Evolutionary conservation across 2,888 invertebrate genomes (phyloP).

Genomic region (Papilio demoleus): DNA sequence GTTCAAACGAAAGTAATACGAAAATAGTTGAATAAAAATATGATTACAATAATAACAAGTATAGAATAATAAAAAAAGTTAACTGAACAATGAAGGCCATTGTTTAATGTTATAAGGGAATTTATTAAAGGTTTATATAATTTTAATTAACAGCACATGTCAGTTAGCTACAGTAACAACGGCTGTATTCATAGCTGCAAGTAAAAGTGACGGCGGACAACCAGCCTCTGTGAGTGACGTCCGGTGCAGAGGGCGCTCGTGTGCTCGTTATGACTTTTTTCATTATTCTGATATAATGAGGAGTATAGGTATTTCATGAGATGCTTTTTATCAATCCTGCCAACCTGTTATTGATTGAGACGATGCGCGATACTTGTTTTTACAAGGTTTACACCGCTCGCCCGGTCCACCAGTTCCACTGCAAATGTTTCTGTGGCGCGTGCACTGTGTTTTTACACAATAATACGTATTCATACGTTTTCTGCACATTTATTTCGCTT

Average conservation of each 20-base stretch:
- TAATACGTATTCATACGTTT: neutral
- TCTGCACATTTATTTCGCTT: neutral
- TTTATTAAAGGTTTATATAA: too few relatives aligned
- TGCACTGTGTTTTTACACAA: conserved; percentile 3
- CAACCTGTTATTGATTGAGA: conserved; percentile 23
- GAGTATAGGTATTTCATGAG: conserved; percentile 22
- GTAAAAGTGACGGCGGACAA: conserved; percentile 21
- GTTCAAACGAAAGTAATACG: too few relatives aligned
- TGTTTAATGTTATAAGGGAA: neutral
- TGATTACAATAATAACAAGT: too few relatives aligned
- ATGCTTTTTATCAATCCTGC: conserved; percentile 18
- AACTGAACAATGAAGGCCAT: neutral
- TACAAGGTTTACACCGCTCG: neutral
- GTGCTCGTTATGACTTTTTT: conserved; percentile 26
- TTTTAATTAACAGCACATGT: neutral
- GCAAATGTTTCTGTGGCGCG: conserved; percentile 15
- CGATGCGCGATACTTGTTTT: conserved; percentile 17
- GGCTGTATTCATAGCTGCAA: conserved; percentile 25
- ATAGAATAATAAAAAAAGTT: too few relatives aligned
- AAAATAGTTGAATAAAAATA: too few relatives aligned
- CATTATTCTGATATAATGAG: conserved; percentile 22
- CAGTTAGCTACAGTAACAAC: neutral
- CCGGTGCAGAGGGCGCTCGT: conserved; percentile 16
- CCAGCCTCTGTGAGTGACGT: conserved; percentile 5
- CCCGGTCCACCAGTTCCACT: neutral